Base-by-base conservation (phyloP, 2,888 invertebrate species). In the Callyntrura sp. region DNA sequence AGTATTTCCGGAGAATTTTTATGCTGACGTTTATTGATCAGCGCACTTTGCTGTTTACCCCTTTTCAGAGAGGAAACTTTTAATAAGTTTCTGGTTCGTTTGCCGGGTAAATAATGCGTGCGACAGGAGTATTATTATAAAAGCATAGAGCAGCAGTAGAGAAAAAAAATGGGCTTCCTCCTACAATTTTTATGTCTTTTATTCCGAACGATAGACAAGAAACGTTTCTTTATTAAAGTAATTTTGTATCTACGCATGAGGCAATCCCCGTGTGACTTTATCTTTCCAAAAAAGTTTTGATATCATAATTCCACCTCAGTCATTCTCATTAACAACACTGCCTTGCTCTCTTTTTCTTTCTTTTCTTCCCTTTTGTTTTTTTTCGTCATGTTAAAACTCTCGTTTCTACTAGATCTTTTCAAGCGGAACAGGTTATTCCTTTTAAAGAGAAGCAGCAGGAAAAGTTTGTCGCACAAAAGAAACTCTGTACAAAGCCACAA, bases 221-320 rank as follows among this genome's bases (percentile, higher is more conserved):
- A n/a, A n/a, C n/a, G n/a, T n/a, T n/a, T n/a, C n/a, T n/a, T n/a
- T n/a, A n/a, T n/a, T n/a, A n/a, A n/a, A n/a, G n/a, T n/a, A n/a
- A n/a, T n/a, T n/a, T n/a, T n/a, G n/a, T n/a, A n/a, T n/a, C n/a
- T n/a, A n/a, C n/a, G n/a, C n/a, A n/a, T n/a, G n/a, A n/a, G n/a
- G n/a, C n/a, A n/a, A n/a, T n/a, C n/a, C n/a, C n/a, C n/a, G n/a
- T n/a, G n/a, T n/a, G n/a, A n/a, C n/a, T n/a, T n/a, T n/a, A n/a
- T n/a, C n/a, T n/a, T n/a, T n/a, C n/a, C n/a, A n/a, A 68, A 68
- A 68, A 68, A 68, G n/a, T 68, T n/a, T 68, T 68, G 6, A 68
- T 68, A 35, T 35, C 65, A 68, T 68, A 68, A 35, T 68, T 68
- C 35, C 65, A 28, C 14, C 35, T 35, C 8, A 62, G 62, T 68